Evolutionary conservation across 2,113 vertebrate species (phyloP), one percentile per base, ranked within the genome.

Genomic region (Trematocara stigmaticum): DNA sequence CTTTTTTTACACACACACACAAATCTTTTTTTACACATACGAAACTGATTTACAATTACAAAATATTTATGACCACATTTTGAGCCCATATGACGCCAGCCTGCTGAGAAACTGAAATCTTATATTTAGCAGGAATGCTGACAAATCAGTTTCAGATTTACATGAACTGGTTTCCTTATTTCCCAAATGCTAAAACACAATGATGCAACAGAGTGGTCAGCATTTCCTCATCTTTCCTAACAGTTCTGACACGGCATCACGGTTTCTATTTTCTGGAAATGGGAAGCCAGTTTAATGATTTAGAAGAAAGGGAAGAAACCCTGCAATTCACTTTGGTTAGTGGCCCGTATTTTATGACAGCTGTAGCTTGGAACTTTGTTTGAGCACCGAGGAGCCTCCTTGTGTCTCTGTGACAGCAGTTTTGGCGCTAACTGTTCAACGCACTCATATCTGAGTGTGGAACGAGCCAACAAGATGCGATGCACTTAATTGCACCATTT

Each of bases 351-450:
- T 89, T 90, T 71, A 86, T 87, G 78, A 82, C 83, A 52, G 55
- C 83, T 66, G 35, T 74, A 56, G 3, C 51, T 13, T 38, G 47
- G 20, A 78, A 69, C 82, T 81, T 26, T 9, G 35, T 57, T 84
- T 47, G 81, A 76, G 74, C 81, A 45, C 74, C 9, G 40, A 87
- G 81, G 12, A 15, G 47, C 1, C 13, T 61, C 45, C 66, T 69
- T 74, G 34, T 8, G 88, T 85, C 57, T 87, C 89, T 59, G 86
- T 12, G 88, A 84, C 81, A 92, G 71, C 74, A 47, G 71, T 84
- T 84, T 49, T 56, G 87, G 82, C 78, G 0, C 66, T 82, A 66
- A 1, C 71, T 16, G 18, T 76, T 79, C 84, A 86, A 35, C 3
- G 2, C 64, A 52, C 5, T 35, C 47, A 10, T 84, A 81, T 20